Conservation (phyloP, 2,113 vertebrate genomes). For the Planiliza haematocheilus region DNA sequence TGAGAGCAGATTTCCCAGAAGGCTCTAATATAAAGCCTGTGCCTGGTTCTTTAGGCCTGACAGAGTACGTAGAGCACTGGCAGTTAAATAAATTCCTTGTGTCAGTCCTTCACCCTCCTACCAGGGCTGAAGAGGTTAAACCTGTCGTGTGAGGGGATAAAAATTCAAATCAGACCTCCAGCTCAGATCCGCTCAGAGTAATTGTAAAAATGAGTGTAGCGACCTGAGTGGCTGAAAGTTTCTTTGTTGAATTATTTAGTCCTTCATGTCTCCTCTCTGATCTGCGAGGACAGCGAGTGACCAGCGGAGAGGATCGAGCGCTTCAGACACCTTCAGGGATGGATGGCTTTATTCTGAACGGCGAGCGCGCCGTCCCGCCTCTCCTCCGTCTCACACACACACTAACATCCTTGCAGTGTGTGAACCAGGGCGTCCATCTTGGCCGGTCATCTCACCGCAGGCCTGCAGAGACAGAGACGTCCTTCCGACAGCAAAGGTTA, state of each 20-base stretch:
- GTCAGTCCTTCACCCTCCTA: no score
- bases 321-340: slow-evolving; percentile 50
- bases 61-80: no score
- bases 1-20: no score
- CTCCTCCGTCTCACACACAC: slow-evolving; percentile 1
- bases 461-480: slow-evolving; percentile 70
- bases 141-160: neutral
- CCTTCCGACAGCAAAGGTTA: slow-evolving; percentile 79
- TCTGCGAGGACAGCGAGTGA: neutral
- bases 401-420: neutral
- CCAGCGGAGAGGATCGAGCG: neutral
- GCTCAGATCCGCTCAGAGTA: no score
- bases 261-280: neutral
- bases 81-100: no score
- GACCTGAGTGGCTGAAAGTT: neutral
- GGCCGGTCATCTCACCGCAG: slow-evolving; percentile 49
- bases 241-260: slow-evolving; percentile 16
- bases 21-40: no score
- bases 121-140: neutral
- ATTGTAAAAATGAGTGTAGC: no score
- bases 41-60: no score
- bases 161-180: no score
- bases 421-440: slow-evolving; percentile 45
- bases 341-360: slow-evolving; percentile 25
- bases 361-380: neutral